Percentiles rank a stretch among this genome's conserved stretches.
phyloP scores from a whole-genome alignment of 2,113 vertebrate species.

The Sialia sialis region DNA sequence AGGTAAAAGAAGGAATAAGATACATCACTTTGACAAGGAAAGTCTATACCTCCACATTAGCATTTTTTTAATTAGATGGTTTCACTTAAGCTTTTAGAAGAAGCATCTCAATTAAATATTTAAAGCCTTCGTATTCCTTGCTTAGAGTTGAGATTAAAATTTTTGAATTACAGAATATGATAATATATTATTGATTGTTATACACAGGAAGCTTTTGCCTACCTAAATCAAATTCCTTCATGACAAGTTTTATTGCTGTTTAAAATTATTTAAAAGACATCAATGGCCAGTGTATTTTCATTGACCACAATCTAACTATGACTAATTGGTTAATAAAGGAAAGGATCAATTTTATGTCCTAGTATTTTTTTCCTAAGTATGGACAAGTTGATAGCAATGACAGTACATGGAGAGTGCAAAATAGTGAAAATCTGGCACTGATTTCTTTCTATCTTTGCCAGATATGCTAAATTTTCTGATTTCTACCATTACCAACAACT shows the following conservation, averaged over 20 bases:
- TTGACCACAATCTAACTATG: neutral
- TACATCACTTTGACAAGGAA: slow-evolving; percentile 31
- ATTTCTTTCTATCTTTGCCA: neutral
- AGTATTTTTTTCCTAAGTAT: neutral
- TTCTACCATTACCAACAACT: neutral
- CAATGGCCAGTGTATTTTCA: neutral
- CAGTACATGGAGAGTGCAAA: neutral
- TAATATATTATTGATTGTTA: neutral
- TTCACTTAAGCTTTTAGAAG: slow-evolving; percentile 64
- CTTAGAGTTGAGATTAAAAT: slow-evolving; percentile 29
- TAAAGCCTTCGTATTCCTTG: slow-evolving; percentile 16
- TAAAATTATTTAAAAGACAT: neutral
- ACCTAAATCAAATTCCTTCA: neutral
- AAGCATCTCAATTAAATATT: slow-evolving; percentile 64
- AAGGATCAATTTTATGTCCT: neutral
- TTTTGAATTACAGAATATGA: neutral
- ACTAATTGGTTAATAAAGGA: neutral
- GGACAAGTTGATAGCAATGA: neutral
- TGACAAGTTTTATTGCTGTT: neutral
- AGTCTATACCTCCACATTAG: slow-evolving; percentile 52
- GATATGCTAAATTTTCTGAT: neutral
- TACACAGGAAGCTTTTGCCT: neutral
- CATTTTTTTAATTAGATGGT: slow-evolving; percentile 67
- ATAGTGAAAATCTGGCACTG: neutral
- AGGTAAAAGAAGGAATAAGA: slow-evolving; percentile 47